Evolutionary conservation across 2,888 invertebrate genomes (phyloP), one percentile per base, ranked within the genome.

Genomic region (Parapristionchus giblindavisi): DNA sequence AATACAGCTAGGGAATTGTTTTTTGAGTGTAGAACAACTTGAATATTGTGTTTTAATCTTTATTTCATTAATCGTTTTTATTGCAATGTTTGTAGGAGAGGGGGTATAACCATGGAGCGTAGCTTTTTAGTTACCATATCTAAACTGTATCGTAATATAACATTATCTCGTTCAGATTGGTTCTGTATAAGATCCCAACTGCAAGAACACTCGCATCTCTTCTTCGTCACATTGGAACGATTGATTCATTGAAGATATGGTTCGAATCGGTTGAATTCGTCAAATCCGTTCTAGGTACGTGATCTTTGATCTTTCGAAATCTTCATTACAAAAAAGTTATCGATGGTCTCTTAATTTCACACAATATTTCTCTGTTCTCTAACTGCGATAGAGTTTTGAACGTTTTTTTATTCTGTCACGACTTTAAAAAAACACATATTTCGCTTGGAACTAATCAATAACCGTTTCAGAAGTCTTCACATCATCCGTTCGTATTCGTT

Each of bases 191-290:
- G 29, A 65, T 65, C n/a, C 43, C 63, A 21, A 43, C 3, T 43
- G 3, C 27, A 17, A 27, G 38, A 43, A 1, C 63, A 43, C n/a
- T 65, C 40, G 3, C 17, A 2, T 11, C 54, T 17, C 56, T 71
- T n/a, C 38, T 71, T 11, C 21, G 27, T 2, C 70, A 71, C 56
- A 40, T 71, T 2, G 27, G 27, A 40, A 48, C 14, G 21, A 36
- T 71, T 6, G 70, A 71, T 21, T 56, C 40, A 14, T 29, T 71
- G 21, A 71, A 71, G 70, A 71, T 71, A 5, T 71, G 70, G 70
- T 71, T 27, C 24, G 21, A 38, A 0, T 21, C 29, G n/a, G 17
- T n/a, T 14, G 40, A 8, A 5, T 71, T 56, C 56, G 70, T 71
- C 70, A 29, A 71, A 5, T 24, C 56, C 2, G 70, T 56, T 0